Base-by-base conservation (phyloP, 2,888 invertebrate genomes). In the Mythimna lalbum region DNA sequence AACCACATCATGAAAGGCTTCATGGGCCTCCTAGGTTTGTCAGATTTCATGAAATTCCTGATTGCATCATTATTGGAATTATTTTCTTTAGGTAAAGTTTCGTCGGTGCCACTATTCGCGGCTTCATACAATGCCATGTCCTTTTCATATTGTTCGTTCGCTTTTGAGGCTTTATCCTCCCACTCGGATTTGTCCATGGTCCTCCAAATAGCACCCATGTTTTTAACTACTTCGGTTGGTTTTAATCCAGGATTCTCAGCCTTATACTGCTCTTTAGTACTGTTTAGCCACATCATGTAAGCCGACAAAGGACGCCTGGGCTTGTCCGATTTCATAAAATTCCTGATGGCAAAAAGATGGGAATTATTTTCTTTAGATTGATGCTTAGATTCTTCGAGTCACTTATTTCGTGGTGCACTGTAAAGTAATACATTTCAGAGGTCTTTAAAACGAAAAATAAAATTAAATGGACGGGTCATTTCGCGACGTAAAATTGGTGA, bases 1-100 rank as follows among this genome's bases (percentile, higher is more conserved):
- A 99, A 96, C 99, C 99, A 99, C 82, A 99, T 92, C 98, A 99
- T 98, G 92, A 98, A 99, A 2, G 98, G 99, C 52, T 99, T 97
- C 89, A 97, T 97, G 50, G 99, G 98, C 90, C 99, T 97, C 95
- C 99, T 99, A 57, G 99, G 99, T 94, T 97, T 99, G 98, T 96
- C 97, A 97, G 91, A 97, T 97, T 96, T 98, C 97, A 91, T 91
- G 90, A 93, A 96, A 96, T 92, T 95, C 93, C 95, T 95, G 90
- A 71, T 93, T 92, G 73, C 69, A 80, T 88, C 87, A 57, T 33
- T 19, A 39, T 63, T 57, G 5, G n/a, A 23, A 57, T 72, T 73
- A 53, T 52, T 75, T 59, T 33, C 33, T 63, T 47, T 39, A 12
- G 49, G 33, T 12, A 12, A 14, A 4, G 9, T 21, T 19, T 55